Percentiles rank a stretch among this genome's conserved stretches.
Conservation (phyloP, 2,888 invertebrate genomes). For the Mimachlamys varia region DNA sequence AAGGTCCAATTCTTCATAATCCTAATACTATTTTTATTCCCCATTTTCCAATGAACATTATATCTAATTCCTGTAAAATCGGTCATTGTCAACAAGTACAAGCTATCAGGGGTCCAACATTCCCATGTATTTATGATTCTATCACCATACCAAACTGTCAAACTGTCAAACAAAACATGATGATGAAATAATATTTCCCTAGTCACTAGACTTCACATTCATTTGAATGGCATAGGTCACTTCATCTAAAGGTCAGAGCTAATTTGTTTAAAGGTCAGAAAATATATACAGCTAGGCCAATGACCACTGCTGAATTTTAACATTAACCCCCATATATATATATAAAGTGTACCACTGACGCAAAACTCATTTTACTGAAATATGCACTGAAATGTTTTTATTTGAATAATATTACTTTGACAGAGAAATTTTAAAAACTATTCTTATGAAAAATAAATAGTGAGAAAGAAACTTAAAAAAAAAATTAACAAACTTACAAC, state of each 20-base stretch:
- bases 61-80: not conserved
- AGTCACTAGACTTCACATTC: not conserved
- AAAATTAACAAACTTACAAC: too few relatives aligned
- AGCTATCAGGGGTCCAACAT: not conserved
- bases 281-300: not conserved
- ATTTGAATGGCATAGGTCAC: not conserved
- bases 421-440: too few relatives aligned
- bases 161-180: not conserved
- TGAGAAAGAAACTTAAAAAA: too few relatives aligned
- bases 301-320: not conserved
- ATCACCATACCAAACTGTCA: not conserved
- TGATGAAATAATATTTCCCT: constrained; percentile 7
- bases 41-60: not conserved
- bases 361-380: too few relatives aligned
- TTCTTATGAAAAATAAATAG: too few relatives aligned
- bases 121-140: not conserved
- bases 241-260: not conserved
- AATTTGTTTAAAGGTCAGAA: not conserved
- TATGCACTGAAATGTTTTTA: too few relatives aligned
- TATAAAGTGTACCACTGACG: too few relatives aligned
- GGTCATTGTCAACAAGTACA: not conserved
- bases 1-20: too few relatives aligned
- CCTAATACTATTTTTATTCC: too few relatives aligned
- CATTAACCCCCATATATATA: too few relatives aligned
- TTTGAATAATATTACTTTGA: too few relatives aligned